Evolutionary conservation across 2,888 invertebrate species (phyloP).

Genomic region (Cheilosia vulpina): DNA sequence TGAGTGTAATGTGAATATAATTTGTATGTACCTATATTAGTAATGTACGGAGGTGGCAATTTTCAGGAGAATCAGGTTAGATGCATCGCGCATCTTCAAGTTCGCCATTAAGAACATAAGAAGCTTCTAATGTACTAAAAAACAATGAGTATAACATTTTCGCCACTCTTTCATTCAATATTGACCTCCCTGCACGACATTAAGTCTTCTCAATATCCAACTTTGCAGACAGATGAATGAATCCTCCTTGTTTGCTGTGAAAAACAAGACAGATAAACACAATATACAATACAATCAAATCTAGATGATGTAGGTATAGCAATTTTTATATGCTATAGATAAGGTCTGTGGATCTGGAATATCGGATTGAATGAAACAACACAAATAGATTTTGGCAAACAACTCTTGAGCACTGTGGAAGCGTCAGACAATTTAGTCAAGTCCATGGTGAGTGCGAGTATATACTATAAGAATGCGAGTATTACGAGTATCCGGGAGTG

Average conservation of each 20-base stretch:
- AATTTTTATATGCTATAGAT: conserved; percentile 38
- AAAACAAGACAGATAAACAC: conserved; percentile 9
- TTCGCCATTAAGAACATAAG: conserved; percentile 43
- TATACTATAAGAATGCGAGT: conserved; percentile 26
- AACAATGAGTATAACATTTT: conserved; percentile 16
- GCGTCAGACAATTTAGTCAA: conserved; percentile 54
- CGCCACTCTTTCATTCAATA: conserved; percentile 34
- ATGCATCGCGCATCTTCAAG: conserved; percentile 14
- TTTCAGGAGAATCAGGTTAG: no score
- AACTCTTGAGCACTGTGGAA: conserved; percentile 15
- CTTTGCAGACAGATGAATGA: conserved; percentile 28
- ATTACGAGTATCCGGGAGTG: conserved; percentile 5
- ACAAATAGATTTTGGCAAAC: conserved; percentile 68
- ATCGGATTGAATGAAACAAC: conserved; percentile 59
- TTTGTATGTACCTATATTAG: no score
- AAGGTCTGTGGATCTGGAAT: conserved; percentile 54
- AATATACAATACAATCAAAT: conserved; percentile 15
- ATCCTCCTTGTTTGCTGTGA: conserved; percentile 18
- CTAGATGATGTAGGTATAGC: background rate
- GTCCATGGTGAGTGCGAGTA: conserved; percentile 29
- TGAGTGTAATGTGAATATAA: no score
- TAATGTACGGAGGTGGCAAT: no score
- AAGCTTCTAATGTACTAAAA: conserved; percentile 37
- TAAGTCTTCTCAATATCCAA: conserved; percentile 28
- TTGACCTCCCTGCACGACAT: conserved; percentile 17